These are phyloP conservation scores for Campoplex nolae DNA, from an alignment of 2,888 invertebrate genomes.

Conservation along the genomic window DNA sequence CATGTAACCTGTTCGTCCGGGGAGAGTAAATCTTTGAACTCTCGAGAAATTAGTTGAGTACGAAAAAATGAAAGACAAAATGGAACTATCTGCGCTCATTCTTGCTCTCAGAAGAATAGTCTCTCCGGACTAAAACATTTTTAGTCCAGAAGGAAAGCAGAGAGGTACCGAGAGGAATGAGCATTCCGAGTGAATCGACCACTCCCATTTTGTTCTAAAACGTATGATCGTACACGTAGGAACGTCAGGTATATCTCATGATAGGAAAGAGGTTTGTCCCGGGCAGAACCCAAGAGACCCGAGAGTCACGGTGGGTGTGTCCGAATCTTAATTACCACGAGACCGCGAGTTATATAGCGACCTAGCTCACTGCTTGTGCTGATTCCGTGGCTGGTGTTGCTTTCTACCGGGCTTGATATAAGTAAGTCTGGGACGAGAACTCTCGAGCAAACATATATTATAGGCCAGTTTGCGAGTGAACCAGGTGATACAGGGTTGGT, in stretches of 20 bases:
- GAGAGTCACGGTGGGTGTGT: constrained; percentile 82
- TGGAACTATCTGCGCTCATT: neutral
- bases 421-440: constrained; percentile 74
- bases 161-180: constrained; percentile 22
- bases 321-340: constrained; percentile 84
- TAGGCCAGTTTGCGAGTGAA: constrained; percentile 62
- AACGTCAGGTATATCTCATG: constrained; percentile 41
- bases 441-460: constrained; percentile 61
- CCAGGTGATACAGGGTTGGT: constrained; percentile 59
- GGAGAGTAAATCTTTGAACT: neutral
- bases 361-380: constrained; percentile 47
- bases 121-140: neutral
- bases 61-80: no score
- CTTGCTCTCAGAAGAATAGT: neutral
- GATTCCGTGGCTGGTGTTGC: constrained; percentile 54
- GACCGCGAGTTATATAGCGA: constrained; percentile 65
- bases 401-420: constrained; percentile 78
- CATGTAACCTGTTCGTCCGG: neutral
- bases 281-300: constrained; percentile 83
- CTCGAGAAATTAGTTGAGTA: neutral
- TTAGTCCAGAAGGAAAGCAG: neutral
- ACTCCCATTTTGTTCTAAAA: constrained; percentile 79
- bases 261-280: constrained; percentile 65
- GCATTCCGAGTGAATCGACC: constrained; percentile 74
- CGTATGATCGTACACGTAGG: constrained; percentile 30